Evolutionary conservation across 2,888 invertebrate genomes (phyloP), one percentile per base, ranked within the genome.

Genomic region (Caenorhabditis sp.): DNA sequence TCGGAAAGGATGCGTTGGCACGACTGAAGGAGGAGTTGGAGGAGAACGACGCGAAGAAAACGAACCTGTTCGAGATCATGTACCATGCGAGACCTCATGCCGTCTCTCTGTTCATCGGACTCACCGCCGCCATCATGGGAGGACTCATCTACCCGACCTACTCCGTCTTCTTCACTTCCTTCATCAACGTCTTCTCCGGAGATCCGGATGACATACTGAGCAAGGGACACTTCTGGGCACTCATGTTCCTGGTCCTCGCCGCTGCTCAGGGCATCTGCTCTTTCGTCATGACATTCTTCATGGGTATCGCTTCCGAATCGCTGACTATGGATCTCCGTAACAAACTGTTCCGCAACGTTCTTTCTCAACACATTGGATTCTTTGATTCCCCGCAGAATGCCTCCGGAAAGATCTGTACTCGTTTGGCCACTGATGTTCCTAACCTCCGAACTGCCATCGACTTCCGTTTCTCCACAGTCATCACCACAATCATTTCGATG

Each of bases 131-230:
- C 9, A 46, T 89, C 6, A 71, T 90, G 13, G 89, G 89, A 72
- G 91, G 91, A 26, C 89, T 88, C 43, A 84, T 90, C 11, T 90
- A 90, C 83, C 91, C 91, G 3, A 87, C 89, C 3, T 91, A 90
- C 84, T 90, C 91, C 24, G 86, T 91, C 43, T 90, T 91, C 79
- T 89, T 89, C 82, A 84, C 85, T 50, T 81, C 87, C 56, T 86
- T 89, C 26, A 85, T 89, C 52, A 61, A 78, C 52, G 87, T 82
- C 24, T 85, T 85, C 78, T 65, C 83, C 4, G 59, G 89, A 37
- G 81, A 82, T 39, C 71, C 66, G 8, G 89, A 90, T 3, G 89
- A 89, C 11, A 62, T 87, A 50, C 78, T 90, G 6, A 71, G 80
- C 17, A 71, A 89, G 39, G 89, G 90, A 45, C 86, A 90, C 3